Evolutionary conservation across 1,140 invertebrate species (phyloP).

Genomic region (Zelostemma sp.): DNA sequence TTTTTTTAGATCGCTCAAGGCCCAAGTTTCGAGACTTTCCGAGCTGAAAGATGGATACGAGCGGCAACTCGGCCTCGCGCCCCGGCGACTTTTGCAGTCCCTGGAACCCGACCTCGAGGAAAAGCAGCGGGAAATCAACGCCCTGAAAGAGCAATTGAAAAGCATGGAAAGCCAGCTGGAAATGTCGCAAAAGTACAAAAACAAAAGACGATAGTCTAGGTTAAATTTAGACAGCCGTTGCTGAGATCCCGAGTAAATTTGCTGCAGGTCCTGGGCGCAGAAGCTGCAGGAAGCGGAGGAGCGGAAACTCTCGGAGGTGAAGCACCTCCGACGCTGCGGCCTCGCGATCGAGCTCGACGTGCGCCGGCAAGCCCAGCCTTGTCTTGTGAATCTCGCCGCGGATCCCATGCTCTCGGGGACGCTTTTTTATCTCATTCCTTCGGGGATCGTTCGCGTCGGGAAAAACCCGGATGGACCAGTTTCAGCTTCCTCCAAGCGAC

Average conservation of each 20-base stretch:
- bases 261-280: slow-evolving; percentile 61
- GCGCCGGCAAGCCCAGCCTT: slow-evolving; percentile 65
- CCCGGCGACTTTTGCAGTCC: slow-evolving; percentile 52
- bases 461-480: slow-evolving; percentile 37
- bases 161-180: slow-evolving; percentile 72
- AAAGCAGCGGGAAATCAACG: slow-evolving; percentile 75
- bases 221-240: neutral
- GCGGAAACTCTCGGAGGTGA: slow-evolving; percentile 72
- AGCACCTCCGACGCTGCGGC: slow-evolving; percentile 69
- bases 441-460: slow-evolving; percentile 68
- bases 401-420: slow-evolving; percentile 81
- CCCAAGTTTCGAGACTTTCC: slow-evolving; percentile 78
- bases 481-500: slow-evolving; percentile 39
- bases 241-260: neutral
- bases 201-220: neutral
- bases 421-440: slow-evolving; percentile 75
- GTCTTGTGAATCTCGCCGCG: slow-evolving; percentile 77
- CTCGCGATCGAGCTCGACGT: slow-evolving; percentile 70
- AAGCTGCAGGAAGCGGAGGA: slow-evolving; percentile 74
- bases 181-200: slow-evolving; percentile 55
- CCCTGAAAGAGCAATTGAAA: slow-evolving; percentile 71
- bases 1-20: slow-evolving; percentile 71
- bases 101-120: slow-evolving; percentile 64
- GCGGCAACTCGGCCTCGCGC: slow-evolving; percentile 59
- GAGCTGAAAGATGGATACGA: slow-evolving; percentile 73